phyloP scores from a whole-genome alignment of 35 echinoderm and acorn worm species.

The Apostichopus californicus region DNA sequence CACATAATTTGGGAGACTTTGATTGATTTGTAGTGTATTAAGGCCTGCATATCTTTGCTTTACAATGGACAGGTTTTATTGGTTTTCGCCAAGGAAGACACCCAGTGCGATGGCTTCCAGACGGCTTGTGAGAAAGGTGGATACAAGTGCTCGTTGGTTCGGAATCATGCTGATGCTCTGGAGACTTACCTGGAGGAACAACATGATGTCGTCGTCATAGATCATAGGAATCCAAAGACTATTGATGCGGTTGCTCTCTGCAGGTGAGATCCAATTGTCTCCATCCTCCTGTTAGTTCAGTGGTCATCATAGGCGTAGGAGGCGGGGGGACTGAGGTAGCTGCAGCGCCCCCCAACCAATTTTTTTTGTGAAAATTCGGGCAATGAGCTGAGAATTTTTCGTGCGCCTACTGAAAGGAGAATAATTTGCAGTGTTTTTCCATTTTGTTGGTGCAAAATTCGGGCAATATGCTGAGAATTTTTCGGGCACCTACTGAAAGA shows the following conservation, averaged over 20 bases:
- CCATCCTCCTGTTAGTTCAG: not conserved
- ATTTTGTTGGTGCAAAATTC: no score
- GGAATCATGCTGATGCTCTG: slow-evolving; percentile 79
- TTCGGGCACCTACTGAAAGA: no score
- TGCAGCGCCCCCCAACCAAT: no score
- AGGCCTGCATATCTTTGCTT: not conserved
- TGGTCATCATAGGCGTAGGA: no score
- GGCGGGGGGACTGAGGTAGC: no score
- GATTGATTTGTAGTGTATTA: not conserved
- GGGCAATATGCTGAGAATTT: no score
- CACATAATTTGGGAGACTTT: no score
- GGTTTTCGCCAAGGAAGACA: slow-evolving; percentile 98
- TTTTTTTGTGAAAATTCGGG: no score
- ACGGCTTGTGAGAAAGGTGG: slow-evolving; percentile 96
- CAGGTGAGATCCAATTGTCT: slow-evolving; percentile 60
- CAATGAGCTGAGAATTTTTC: no score
- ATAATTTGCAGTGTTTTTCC: no score
- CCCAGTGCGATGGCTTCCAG: slow-evolving; percentile 89
- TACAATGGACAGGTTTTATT: slow-evolving; percentile 70
- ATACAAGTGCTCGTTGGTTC: slow-evolving; percentile 88
- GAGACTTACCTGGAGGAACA: slow-evolving; percentile 92
- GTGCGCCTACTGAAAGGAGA: no score
- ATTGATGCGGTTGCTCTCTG: slow-evolving; percentile 90
- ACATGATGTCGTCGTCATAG: slow-evolving; percentile 93
- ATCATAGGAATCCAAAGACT: slow-evolving; percentile 81